Percentiles rank a stretch among this genome's conserved stretches.
Evolutionary conservation across 2,888 invertebrate species (phyloP).

Genomic region (Galeruca laticollis): DNA sequence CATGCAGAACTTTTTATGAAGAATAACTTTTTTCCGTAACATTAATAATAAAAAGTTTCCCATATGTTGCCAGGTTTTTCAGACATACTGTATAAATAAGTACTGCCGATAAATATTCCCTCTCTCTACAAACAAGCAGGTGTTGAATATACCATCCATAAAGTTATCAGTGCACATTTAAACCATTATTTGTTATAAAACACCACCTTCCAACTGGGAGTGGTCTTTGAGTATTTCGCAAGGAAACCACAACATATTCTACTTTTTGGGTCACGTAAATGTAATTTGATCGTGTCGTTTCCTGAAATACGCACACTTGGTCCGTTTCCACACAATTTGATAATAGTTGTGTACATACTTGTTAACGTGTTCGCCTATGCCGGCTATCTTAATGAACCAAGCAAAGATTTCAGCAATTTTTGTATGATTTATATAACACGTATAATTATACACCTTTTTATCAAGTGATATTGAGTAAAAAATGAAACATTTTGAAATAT

Average conservation of each 20-base stretch:
- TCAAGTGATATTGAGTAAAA: background rate
- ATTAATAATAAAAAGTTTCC: no score
- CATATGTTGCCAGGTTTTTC: no score
- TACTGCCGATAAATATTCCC: no score
- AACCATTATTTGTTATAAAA: background rate
- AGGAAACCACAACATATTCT: background rate
- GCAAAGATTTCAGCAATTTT: background rate
- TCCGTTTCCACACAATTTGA: conserved; percentile 11
- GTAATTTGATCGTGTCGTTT: conserved; percentile 3
- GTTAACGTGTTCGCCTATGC: background rate
- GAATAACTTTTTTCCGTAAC: no score
- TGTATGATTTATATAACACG: background rate
- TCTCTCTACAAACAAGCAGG: background rate
- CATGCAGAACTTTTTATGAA: no score
- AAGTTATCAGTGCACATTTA: background rate
- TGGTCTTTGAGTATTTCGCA: background rate
- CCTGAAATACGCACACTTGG: conserved; percentile 5
- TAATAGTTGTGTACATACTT: conserved; percentile 9
- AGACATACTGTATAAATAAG: no score
- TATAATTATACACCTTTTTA: background rate
- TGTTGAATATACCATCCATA: background rate
- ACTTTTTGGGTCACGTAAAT: conserved; percentile 8
- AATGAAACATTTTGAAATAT: background rate
- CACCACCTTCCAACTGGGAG: background rate
- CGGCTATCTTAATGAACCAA: background rate